Conservation (phyloP, 2,888 invertebrate species). For the Drosophila siamana region DNA sequence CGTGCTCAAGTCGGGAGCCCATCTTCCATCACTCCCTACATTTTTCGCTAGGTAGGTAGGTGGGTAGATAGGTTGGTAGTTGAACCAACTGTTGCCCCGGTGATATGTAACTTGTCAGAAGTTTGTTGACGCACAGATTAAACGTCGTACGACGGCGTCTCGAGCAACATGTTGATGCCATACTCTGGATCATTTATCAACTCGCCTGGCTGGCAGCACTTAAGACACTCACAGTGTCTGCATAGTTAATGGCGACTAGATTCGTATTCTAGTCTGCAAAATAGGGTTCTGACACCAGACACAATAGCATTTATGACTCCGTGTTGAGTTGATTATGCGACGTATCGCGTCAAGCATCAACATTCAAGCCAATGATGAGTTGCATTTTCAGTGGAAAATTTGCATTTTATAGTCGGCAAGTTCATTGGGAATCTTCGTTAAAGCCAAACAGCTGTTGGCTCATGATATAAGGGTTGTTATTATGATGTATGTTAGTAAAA, state of each 20-base stretch:
- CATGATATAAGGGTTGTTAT: too few relatives aligned
- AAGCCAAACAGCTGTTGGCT: background rate
- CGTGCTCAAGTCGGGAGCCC: background rate
- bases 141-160: constrained; percentile 39
- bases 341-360: constrained; percentile 7
- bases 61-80: too few relatives aligned
- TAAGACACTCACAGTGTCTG: constrained; percentile 21
- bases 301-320: constrained; percentile 38
- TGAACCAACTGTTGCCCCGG: constrained; percentile 71
- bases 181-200: constrained; percentile 69
- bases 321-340: constrained; percentile 38
- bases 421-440: background rate
- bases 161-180: constrained; percentile 55
- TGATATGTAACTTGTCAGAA: constrained; percentile 79
- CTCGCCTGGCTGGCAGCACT: constrained; percentile 33
- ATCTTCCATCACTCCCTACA: background rate
- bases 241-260: constrained; percentile 34
- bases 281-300: background rate
- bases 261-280: constrained; percentile 3
- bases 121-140: constrained; percentile 77
- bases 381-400: background rate
- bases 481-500: too few relatives aligned
- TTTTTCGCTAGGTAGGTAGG: too few relatives aligned
- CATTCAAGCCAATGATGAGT: constrained; percentile 3
- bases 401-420: background rate